Evolutionary conservation across 2,113 vertebrate species (phyloP).

Genomic region (Dunckerocampus dactyliophorus): DNA sequence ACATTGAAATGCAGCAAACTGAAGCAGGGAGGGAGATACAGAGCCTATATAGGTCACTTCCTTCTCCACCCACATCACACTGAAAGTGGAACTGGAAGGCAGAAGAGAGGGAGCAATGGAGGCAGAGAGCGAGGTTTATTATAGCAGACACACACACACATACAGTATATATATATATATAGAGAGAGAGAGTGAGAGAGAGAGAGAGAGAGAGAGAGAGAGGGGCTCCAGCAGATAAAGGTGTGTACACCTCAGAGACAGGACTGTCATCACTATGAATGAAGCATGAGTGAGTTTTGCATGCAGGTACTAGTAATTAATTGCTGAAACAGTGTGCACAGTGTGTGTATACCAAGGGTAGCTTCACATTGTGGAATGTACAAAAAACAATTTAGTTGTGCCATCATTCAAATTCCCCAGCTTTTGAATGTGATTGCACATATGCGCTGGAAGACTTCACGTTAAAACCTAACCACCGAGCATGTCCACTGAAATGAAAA

Average conservation of each 20-base stretch:
- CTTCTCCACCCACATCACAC: slow-evolving; percentile 64
- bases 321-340: slow-evolving; percentile 22
- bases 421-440: not conserved
- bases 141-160: slow-evolving; percentile 40
- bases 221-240: slow-evolving; percentile 56
- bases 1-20: slow-evolving; percentile 57
- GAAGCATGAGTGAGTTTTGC: slow-evolving; percentile 50
- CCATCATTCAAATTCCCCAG: not conserved
- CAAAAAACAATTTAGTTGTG: too few relatives aligned
- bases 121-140: slow-evolving; percentile 55
- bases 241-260: slow-evolving; percentile 52
- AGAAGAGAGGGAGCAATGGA: slow-evolving; percentile 35
- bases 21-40: slow-evolving; percentile 49
- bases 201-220: too few relatives aligned
- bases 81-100: slow-evolving; percentile 65
- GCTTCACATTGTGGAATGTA: too few relatives aligned
- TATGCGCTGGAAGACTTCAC: not conserved
- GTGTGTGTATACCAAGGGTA: not conserved
- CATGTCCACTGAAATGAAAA: not conserved
- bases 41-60: slow-evolving; percentile 76
- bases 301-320: slow-evolving; percentile 45
- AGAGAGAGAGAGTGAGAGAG: too few relatives aligned
- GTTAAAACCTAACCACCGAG: too few relatives aligned
- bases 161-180: not conserved
- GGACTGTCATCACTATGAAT: slow-evolving; percentile 60